Conservation (phyloP, 2,797 vertebrate genomes). For the Chaetodon trifasciatus region DNA sequence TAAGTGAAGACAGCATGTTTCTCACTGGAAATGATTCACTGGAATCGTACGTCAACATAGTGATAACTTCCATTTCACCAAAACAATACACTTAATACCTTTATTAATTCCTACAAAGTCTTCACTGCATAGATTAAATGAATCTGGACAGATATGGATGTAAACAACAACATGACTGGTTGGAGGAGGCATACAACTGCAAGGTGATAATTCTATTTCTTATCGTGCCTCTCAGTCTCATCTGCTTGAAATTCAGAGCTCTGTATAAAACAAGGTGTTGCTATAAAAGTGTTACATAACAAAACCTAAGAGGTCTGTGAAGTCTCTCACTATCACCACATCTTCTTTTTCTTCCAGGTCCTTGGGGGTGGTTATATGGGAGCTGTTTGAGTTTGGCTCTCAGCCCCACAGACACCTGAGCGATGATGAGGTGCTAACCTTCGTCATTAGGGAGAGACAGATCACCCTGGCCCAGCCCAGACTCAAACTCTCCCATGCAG, state of each 20-base stretch:
- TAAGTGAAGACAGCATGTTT: too few relatives aligned
- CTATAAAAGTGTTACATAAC: conserved; percentile 44
- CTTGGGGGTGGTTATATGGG: conserved; percentile 95
- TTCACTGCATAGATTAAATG: too few relatives aligned
- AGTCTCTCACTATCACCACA: conserved; percentile 24
- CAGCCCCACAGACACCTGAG: conserved; percentile 95
- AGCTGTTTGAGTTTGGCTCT: conserved; percentile 94
- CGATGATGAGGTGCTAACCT: conserved; percentile 93
- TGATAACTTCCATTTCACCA: too few relatives aligned
- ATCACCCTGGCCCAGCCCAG: conserved; percentile 94
- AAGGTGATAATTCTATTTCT: neutral
- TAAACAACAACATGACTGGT: too few relatives aligned
- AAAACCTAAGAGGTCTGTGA: conserved; percentile 11
- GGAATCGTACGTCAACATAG: too few relatives aligned
- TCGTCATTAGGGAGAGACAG: conserved; percentile 93
- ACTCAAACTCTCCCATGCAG: conserved; percentile 92
- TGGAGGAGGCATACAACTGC: too few relatives aligned
- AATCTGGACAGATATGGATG: too few relatives aligned
- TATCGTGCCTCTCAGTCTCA: neutral
- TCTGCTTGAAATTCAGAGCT: conserved; percentile 13
- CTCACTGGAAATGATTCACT: too few relatives aligned
- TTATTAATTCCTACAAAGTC: too few relatives aligned
- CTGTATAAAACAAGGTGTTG: conserved; percentile 18
- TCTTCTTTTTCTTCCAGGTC: conserved; percentile 84
- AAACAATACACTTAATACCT: too few relatives aligned